Base-by-base conservation (phyloP, 2,113 vertebrate species). In the Labeo rohita region DNA sequence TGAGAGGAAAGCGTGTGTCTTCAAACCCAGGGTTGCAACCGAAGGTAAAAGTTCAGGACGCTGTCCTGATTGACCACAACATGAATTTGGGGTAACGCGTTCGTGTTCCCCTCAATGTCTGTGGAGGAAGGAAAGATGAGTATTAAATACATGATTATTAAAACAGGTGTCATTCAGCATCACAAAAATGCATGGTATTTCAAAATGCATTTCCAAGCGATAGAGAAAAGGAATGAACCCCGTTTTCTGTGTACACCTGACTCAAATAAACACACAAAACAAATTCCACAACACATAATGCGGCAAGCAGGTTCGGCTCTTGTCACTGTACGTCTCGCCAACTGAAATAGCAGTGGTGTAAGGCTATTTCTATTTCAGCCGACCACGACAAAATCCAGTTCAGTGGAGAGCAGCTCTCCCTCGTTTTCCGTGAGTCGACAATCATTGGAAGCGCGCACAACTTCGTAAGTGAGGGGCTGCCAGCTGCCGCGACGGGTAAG, bases 401-500 rank as follows among this genome's bases (percentile, higher is more conserved):
- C 95, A 95, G 95, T 95, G 94, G 95, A 96, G 95, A 93, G 95
- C 95, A 93, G 95, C 95, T 76, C 83, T 75, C 96, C 56, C 94
- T 95, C 94, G 77, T 87, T 96, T 72, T 95, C 96, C 96, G 96
- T 96, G 96, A 96, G 94, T 95, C 96, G 94, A 95, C 95, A 96
- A 96, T 96, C 95, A 95, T 94, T 94, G 94, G 95, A 94, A 93
- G 94, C 77, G 96, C 96, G 65, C 72, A 96, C 96, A 96, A 96
- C 96, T 96, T 95, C 94, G 95, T 96, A 96, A 96, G 96, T 95
- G 95, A 88, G 96, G 95, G 96, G 95, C 96, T 96, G 96, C 96
- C 96, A 97, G 96, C 96, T 95, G 95, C 96, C 95, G 95, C 95
- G 95, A 95, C 95, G 96, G 96, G 96, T 96, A 97, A 96, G 96